These are phyloP conservation scores for Heliconius erato DNA, from an alignment of 2,888 invertebrate species.

Conservation along the genomic window DNA sequence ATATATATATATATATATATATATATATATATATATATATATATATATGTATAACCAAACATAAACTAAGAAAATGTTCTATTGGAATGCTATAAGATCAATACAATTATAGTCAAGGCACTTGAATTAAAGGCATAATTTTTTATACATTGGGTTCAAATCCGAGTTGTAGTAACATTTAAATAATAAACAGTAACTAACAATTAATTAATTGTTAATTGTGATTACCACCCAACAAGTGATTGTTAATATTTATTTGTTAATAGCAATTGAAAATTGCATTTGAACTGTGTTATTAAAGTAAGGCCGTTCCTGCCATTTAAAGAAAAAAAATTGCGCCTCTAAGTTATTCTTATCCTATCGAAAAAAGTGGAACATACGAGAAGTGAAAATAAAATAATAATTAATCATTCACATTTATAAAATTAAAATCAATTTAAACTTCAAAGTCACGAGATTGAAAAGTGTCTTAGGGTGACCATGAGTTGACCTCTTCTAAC, in stretches of 20 bases:
- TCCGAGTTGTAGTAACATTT: too few species aligned
- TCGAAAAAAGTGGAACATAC: neutral
- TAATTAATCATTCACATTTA: neutral
- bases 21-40: neutral
- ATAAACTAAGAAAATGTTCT: neutral
- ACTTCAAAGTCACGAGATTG: slow-evolving; percentile 3
- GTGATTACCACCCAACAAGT: neutral
- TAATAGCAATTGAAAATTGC: neutral
- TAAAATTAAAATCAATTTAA: slow-evolving; percentile 6
- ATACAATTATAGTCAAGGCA: neutral
- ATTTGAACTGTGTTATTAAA: neutral
- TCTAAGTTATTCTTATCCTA: neutral
- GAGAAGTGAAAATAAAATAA: neutral
- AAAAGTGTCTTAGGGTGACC: slow-evolving; percentile 23
- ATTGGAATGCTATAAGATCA: slow-evolving; percentile 5
- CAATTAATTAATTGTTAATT: neutral
- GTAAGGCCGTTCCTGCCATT: neutral
- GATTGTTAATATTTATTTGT: neutral
- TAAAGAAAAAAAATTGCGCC: neutral
- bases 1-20: neutral
- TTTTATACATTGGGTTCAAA: neutral
- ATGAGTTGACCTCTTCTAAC: slow-evolving; percentile 17
- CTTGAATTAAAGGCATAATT: neutral
- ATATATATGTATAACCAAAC: neutral
- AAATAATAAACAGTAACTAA: neutral